Evolutionary conservation across 2,797 vertebrate genomes (phyloP).

Genomic region (Ctenopoma kingsleyae): DNA sequence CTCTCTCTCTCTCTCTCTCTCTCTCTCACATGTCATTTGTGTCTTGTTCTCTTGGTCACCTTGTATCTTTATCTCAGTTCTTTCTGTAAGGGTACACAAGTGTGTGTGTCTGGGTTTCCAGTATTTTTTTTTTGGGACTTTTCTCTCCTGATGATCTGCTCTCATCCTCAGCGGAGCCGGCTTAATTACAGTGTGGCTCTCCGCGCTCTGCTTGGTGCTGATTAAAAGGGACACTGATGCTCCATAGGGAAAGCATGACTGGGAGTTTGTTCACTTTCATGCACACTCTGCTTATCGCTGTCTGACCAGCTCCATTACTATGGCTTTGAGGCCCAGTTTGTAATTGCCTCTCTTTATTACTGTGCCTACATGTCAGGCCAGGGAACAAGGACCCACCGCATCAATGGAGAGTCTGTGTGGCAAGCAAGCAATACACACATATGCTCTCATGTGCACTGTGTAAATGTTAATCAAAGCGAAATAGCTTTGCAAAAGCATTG

Average conservation of each 20-base stretch:
- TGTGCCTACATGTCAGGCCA: constrained; percentile 73
- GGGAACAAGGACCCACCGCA: constrained; percentile 63
- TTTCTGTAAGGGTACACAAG: constrained; percentile 19
- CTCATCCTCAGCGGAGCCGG: constrained; percentile 66
- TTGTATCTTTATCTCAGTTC: constrained; percentile 39
- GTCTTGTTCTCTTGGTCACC: constrained; percentile 31
- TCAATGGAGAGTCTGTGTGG: constrained; percentile 44
- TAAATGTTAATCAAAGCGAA: constrained; percentile 43
- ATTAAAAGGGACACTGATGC: constrained; percentile 79
- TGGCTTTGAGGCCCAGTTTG: constrained; percentile 75
- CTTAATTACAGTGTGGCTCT: constrained; percentile 76
- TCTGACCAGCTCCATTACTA: constrained; percentile 78
- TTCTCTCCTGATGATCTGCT: constrained; percentile 70
- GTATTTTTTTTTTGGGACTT: constrained; percentile 51
- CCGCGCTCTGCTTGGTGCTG: constrained; percentile 72
- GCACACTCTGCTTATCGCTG: constrained; percentile 77
- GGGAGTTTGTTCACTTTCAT: constrained; percentile 78
- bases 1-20: constrained; percentile 5
- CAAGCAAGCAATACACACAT: constrained; percentile 19
- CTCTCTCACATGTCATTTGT: constrained; percentile 8
- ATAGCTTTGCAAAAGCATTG: constrained; percentile 27
- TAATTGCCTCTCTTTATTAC: constrained; percentile 82
- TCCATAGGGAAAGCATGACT: constrained; percentile 70
- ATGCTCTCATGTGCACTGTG: constrained; percentile 3
- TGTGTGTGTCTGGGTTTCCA: constrained; percentile 13